Conservation (phyloP, 2,888 invertebrate species). For the Meiosimyza decipiens region DNA sequence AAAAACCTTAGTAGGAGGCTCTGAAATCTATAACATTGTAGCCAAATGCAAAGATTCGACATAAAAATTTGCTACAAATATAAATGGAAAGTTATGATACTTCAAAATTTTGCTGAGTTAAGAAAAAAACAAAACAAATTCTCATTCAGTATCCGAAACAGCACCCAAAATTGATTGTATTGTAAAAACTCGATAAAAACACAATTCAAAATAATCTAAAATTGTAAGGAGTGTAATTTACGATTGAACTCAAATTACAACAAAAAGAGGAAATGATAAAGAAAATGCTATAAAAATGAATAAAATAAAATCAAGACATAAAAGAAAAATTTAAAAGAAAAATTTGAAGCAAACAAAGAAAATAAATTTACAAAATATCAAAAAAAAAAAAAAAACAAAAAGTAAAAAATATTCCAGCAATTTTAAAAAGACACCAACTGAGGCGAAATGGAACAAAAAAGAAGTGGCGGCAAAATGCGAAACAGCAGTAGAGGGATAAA, state of each 20-base stretch:
- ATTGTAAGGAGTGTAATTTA: slow-evolving; percentile 18
- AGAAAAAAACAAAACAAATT: not conserved
- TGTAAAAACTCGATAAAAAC: slow-evolving; percentile 1
- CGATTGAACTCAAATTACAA: slow-evolving; percentile 24
- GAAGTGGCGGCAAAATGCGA: not conserved
- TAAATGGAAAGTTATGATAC: too few relatives aligned
- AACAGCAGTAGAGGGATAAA: not conserved
- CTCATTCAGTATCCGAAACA: not conserved
- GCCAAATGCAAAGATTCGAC: too few relatives aligned
- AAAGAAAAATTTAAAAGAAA: not conserved
- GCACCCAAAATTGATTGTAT: not conserved
- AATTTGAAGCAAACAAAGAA: too few relatives aligned
- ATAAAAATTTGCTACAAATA: too few relatives aligned
- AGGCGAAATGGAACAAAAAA: not conserved
- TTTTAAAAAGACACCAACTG: too few relatives aligned
- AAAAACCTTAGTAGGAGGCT: too few relatives aligned
- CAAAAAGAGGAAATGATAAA: slow-evolving; percentile 19
- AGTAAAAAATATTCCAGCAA: not conserved
- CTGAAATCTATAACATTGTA: too few relatives aligned
- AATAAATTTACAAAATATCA: not conserved
- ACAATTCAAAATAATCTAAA: slow-evolving; percentile 23
- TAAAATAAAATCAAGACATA: not conserved
- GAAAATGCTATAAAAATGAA: slow-evolving; percentile 18
- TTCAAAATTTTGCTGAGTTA: not conserved
- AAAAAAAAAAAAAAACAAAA: not conserved